Evolutionary conservation across 2,797 vertebrate species (phyloP), one percentile per base, ranked within the genome.

Genomic region (Nothura maculosa): DNA sequence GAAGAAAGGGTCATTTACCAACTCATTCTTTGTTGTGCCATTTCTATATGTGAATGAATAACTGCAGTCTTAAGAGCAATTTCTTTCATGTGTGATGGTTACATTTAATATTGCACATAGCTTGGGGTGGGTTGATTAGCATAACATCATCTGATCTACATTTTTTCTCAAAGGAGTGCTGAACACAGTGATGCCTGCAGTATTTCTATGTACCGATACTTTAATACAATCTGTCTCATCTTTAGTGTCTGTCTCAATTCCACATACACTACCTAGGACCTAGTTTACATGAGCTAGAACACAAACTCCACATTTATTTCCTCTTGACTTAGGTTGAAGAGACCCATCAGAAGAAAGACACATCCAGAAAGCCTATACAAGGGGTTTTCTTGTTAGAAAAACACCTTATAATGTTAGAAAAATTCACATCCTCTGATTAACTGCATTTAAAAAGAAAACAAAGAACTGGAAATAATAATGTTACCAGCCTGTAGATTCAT

Each of bases 31-130:
- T 66, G n/a, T 50, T 67, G 19, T 43, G 6, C 12, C 50, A 43
- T n/a, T 78, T 87, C 54, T 63, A 4, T 38, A 36, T 1, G 1
- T 52, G 76, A 94, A 67, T 69, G 70, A 87, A 32, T 60, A 89
- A 85, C 40, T 73, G 57, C 47, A 85, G 43, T 79, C 74, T 76
- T 76, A 96, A 90, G 69, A 52, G 60, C 18, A 77, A 45, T 72
- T 85, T 92, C 47, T 85, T 87, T 92, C 69, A 73, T 57, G 47
- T 61, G 34, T 57, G 32, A 27, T 69, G 78, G 81, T 91, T 93
- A 64, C 47, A 34, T 89, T 90, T 87, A 91, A 48, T 81, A 87
- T 58, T 83, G 62, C 60, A 58, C 32, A 45, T 47, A 83, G 74
- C 52, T 92, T 87, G 82, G 25, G 85, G 73, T 2, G 2, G 54